phyloP scores from a whole-genome alignment of 1,140 invertebrate genomes.

The Tetragnatha versicolor region DNA sequence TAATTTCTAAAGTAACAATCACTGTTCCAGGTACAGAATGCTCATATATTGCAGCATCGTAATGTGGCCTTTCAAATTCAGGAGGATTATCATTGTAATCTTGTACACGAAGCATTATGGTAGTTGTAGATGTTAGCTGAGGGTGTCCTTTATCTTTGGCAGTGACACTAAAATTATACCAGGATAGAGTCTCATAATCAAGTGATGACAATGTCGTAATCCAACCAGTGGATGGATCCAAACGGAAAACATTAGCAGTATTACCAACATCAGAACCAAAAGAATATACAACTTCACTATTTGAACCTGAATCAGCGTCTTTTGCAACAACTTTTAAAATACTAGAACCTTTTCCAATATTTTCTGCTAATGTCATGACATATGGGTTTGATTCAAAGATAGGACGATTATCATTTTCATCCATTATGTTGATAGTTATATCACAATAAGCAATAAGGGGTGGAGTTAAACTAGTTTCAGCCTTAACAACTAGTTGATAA shows the following conservation, averaged over 20 bases:
- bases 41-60: slow-evolving; percentile 78
- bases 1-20: slow-evolving; percentile 70
- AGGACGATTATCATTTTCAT: slow-evolving; percentile 80
- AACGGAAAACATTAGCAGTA: slow-evolving; percentile 67
- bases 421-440: slow-evolving; percentile 77
- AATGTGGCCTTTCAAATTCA: slow-evolving; percentile 73
- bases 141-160: slow-evolving; percentile 82
- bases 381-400: slow-evolving; percentile 82
- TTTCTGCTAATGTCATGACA: slow-evolving; percentile 78
- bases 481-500: slow-evolving; percentile 77
- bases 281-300: slow-evolving; percentile 59
- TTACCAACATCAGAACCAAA: slow-evolving; percentile 68
- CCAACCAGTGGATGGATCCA: slow-evolving; percentile 86
- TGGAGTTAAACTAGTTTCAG: slow-evolving; percentile 84
- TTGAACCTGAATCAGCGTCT: slow-evolving; percentile 71
- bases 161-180: slow-evolving; percentile 82
- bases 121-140: slow-evolving; percentile 75
- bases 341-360: slow-evolving; percentile 77
- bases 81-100: slow-evolving; percentile 91
- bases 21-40: slow-evolving; percentile 74
- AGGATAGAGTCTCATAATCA: slow-evolving; percentile 83
- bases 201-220: slow-evolving; percentile 77
- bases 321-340: slow-evolving; percentile 82
- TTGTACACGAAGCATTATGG: slow-evolving; percentile 73
- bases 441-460: slow-evolving; percentile 76